A percentile compares a stretch with the other conserved stretches of the same genome.
Conservation (phyloP, 2,797 vertebrate genomes). For the Vultur gryphus region DNA sequence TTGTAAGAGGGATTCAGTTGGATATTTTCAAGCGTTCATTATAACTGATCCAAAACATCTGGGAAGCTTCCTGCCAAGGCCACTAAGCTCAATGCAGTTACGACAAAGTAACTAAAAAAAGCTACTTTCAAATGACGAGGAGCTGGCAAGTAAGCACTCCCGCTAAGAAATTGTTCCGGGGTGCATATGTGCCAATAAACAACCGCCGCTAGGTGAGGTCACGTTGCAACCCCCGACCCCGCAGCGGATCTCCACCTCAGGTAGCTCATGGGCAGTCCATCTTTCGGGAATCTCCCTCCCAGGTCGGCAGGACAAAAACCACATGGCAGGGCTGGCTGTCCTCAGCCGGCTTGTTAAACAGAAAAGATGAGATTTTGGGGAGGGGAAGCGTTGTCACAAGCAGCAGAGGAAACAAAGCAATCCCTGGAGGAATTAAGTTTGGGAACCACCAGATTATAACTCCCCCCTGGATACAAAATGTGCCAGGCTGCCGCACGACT, state of each 20-base stretch:
- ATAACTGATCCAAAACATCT: background rate
- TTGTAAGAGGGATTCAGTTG: background rate
- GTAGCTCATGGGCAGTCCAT: background rate
- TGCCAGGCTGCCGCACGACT: background rate
- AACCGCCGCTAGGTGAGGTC: accelerated
- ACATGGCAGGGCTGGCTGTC: background rate
- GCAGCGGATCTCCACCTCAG: accelerated
- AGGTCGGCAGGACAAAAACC: background rate
- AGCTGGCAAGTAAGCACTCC: background rate
- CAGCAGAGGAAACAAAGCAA: background rate
- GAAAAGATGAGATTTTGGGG: background rate
- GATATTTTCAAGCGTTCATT: background rate
- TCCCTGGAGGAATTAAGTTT: background rate
- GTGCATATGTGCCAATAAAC: background rate
- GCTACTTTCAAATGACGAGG: background rate
- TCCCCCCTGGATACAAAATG: background rate
- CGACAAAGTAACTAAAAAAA: background rate
- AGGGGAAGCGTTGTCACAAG: background rate
- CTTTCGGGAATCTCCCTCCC: background rate
- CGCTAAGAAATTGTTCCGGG: background rate
- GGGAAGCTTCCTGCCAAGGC: background rate
- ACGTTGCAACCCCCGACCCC: accelerated
- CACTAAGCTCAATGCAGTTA: background rate
- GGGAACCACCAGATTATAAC: background rate
- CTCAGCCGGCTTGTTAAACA: background rate